These are phyloP conservation scores for Drosophila yakuba DNA, from an alignment of 1,140 invertebrate genomes.

Conservation along the genomic window DNA sequence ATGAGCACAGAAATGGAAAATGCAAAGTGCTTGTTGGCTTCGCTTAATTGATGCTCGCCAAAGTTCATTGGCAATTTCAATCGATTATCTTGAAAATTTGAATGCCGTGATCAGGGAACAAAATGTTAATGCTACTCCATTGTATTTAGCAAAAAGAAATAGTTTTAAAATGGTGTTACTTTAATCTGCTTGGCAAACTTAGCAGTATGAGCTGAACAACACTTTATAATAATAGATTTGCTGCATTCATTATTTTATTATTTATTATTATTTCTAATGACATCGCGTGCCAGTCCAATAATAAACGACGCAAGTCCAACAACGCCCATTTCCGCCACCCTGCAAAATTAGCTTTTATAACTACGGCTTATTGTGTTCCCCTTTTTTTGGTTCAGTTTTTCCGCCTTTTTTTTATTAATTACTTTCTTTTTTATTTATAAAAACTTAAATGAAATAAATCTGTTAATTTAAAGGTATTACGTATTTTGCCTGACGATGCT, in stretches of 20 bases:
- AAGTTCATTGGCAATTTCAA: conserved; percentile 9
- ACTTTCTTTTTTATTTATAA: background rate
- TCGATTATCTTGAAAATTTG: conserved; percentile 9
- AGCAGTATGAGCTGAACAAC: too few relatives aligned
- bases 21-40: conserved; percentile 30
- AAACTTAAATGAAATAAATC: background rate
- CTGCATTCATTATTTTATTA: conserved; percentile 51
- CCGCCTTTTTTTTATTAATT: background rate
- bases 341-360: conserved; percentile 44
- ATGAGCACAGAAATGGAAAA: conserved; percentile 32
- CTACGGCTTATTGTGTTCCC: conserved; percentile 13
- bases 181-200: background rate
- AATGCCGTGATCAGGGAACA: too few relatives aligned
- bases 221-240: conserved; percentile 32
- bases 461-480: background rate
- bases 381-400: background rate
- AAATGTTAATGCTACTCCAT: background rate
- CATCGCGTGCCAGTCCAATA: conserved; percentile 52
- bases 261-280: conserved; percentile 65
- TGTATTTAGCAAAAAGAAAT: background rate
- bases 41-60: conserved; percentile 28
- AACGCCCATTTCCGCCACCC: background rate
- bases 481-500: background rate
- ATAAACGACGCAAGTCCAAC: background rate
- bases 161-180: background rate